A percentile compares a stretch with the other conserved stretches of the same genome.
phyloP scores from a whole-genome alignment of 37 sponge, comb jelly and placozoan species.

The Halisarca cf. caerulea region DNA sequence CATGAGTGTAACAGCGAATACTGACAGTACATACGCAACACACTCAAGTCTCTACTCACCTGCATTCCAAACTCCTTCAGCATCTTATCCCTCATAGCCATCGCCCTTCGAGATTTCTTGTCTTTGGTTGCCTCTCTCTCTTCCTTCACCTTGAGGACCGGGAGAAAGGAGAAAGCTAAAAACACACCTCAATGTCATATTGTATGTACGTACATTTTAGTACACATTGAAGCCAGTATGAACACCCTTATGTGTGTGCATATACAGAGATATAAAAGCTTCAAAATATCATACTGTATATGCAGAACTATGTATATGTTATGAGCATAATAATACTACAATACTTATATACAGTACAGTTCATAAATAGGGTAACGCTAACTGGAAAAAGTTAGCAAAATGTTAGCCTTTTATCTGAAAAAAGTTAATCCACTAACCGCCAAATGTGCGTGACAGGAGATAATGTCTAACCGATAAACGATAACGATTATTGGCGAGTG shows the following conservation, averaged over 20 bases:
- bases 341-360: no score
- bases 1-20: no score
- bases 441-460: no score
- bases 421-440: no score
- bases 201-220: neutral
- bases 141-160: constrained; percentile 54
- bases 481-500: no score
- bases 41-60: constrained; percentile 19
- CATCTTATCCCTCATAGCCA: constrained; percentile 89
- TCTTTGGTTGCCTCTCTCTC: constrained; percentile 59
- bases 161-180: constrained; percentile 13
- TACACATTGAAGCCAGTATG: no score
- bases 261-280: neutral
- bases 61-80: constrained; percentile 79
- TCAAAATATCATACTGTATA: neutral
- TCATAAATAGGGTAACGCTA: no score
- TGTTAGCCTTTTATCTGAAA: no score
- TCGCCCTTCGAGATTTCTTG: constrained; percentile 81
- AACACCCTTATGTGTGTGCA: neutral
- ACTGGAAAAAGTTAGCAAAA: no score
- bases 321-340: no score
- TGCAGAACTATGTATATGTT: neutral
- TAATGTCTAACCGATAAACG: no score
- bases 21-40: neutral
- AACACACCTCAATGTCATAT: neutral